These are phyloP conservation scores for Cephalopholis sonnerati DNA, from an alignment of 2,113 vertebrate genomes.

Conservation along the genomic window DNA sequence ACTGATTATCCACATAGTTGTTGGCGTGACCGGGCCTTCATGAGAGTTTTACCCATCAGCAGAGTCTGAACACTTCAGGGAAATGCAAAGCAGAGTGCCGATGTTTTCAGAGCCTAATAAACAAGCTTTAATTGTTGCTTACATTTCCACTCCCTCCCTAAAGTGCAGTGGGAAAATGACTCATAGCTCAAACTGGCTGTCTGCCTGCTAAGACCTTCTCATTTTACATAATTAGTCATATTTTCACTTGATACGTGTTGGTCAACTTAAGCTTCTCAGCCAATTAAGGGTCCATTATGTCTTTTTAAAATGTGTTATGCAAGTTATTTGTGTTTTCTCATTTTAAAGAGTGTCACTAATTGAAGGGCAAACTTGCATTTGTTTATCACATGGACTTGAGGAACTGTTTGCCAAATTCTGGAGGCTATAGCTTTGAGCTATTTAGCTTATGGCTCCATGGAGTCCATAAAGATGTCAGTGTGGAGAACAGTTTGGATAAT, in stretches of 20 bases:
- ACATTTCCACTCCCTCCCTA: constrained; percentile 18
- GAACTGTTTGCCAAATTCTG: not conserved
- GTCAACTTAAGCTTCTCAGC: constrained; percentile 7
- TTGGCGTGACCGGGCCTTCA: not conserved
- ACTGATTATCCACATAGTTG: not conserved
- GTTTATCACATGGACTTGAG: not conserved
- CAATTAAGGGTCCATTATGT: constrained; percentile 1
- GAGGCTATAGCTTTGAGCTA: not conserved
- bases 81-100: constrained; percentile 13
- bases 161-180: constrained; percentile 31
- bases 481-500: not conserved
- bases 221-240: constrained; percentile 16
- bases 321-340: not conserved
- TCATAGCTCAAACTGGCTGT: constrained; percentile 22
- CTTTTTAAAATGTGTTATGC: not conserved
- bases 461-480: not conserved
- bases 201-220: not conserved
- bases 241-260: not conserved
- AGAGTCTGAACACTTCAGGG: not conserved
- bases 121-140: constrained; percentile 22
- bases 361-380: not conserved
- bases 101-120: constrained; percentile 8
- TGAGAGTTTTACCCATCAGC: not conserved
- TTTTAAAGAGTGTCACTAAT: not conserved
- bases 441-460: not conserved